A percentile compares a stretch with the other conserved stretches of the same genome.
Conservation (phyloP, 2,797 vertebrate genomes). For the Gephyroberyx darwinii region DNA sequence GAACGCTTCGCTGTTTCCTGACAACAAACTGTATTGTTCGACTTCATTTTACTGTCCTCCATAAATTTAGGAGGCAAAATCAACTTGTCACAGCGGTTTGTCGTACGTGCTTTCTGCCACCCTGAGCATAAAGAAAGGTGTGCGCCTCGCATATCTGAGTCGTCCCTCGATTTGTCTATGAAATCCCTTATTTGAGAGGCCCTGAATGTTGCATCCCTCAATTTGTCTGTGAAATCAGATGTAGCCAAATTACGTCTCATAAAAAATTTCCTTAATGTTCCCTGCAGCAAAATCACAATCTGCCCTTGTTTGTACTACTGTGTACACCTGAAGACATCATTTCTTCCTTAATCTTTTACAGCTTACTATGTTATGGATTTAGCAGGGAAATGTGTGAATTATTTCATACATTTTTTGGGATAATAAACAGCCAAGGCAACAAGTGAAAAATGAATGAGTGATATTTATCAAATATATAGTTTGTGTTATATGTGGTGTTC, state of each 20-base stretch:
- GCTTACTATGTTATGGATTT: slow-evolving; percentile 55
- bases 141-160: slow-evolving; percentile 47
- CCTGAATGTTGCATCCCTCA: slow-evolving; percentile 53
- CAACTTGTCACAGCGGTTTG: slow-evolving; percentile 11
- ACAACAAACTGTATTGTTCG: slow-evolving; percentile 40
- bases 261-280: slow-evolving; percentile 72
- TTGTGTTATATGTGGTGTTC: slow-evolving; percentile 50
- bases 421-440: slow-evolving; percentile 64
- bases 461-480: slow-evolving; percentile 53
- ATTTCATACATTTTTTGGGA: slow-evolving; percentile 69
- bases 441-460: slow-evolving; percentile 71
- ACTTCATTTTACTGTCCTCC: slow-evolving; percentile 25
- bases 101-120: slow-evolving; percentile 44
- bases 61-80: slow-evolving; percentile 45
- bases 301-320: slow-evolving; percentile 55
- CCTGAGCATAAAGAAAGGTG: slow-evolving; percentile 26
- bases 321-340: slow-evolving; percentile 63
- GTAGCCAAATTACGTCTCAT: slow-evolving; percentile 60
- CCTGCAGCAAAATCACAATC: slow-evolving; percentile 64
- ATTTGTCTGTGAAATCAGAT: slow-evolving; percentile 71
- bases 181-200: slow-evolving; percentile 65
- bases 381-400: slow-evolving; percentile 61
- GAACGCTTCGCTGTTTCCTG: slow-evolving; percentile 9
- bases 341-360: slow-evolving; percentile 54
- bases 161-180: slow-evolving; percentile 69